Conservation (phyloP, 2,113 vertebrate genomes). For the Etia nguti region DNA sequence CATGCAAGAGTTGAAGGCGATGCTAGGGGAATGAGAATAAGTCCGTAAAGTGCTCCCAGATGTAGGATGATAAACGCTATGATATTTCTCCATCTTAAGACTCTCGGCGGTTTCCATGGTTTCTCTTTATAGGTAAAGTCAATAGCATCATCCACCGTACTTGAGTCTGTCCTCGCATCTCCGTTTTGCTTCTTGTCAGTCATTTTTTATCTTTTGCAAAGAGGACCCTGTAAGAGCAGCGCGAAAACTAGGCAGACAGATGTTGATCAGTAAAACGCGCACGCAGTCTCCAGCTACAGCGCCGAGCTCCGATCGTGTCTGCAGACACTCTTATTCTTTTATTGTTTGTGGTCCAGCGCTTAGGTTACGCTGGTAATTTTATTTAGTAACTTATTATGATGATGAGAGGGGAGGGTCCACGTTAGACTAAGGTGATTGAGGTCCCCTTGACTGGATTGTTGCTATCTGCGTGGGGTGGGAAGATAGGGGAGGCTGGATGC, state of each 20-base stretch:
- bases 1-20: slow-evolving; percentile 74
- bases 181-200: slow-evolving; percentile 40
- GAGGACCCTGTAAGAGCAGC: not conserved
- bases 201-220: slow-evolving; percentile 27
- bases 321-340: not conserved
- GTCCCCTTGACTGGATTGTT: not conserved
- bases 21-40: slow-evolving; percentile 71
- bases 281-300: not conserved
- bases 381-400: not conserved
- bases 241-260: not conserved
- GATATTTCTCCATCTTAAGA: slow-evolving; percentile 91
- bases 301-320: not conserved
- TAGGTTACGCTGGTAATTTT: not conserved
- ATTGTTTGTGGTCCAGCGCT: not conserved
- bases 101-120: slow-evolving; percentile 67
- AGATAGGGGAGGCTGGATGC: not conserved
- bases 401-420: not conserved
- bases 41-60: slow-evolving; percentile 69
- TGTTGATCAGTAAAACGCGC: slow-evolving; percentile 11
- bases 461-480: not conserved
- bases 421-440: not conserved
- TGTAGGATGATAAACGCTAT: slow-evolving; percentile 84
- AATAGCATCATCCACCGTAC: slow-evolving; percentile 77
- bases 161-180: slow-evolving; percentile 38
- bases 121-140: slow-evolving; percentile 82